Conservation (phyloP, 2,797 vertebrate species). For the Aotus griseimembra region DNA sequence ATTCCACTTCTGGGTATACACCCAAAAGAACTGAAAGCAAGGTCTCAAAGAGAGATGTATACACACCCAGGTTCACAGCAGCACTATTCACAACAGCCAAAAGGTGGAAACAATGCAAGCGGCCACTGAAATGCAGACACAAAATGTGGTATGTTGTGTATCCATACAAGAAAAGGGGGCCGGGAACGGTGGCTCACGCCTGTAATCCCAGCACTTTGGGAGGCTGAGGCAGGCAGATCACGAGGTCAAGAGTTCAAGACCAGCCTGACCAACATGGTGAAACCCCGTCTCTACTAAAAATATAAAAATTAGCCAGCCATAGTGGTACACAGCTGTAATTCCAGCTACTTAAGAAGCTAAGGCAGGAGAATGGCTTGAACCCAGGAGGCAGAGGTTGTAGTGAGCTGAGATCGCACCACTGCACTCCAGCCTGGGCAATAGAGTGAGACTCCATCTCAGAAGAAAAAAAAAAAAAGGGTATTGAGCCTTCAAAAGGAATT, state of each 20-base stretch:
- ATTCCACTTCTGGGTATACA: background rate
- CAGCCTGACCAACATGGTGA: too few species aligned
- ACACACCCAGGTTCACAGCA: background rate
- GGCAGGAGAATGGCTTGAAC: background rate
- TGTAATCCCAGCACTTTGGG: too few species aligned
- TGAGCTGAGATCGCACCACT: background rate
- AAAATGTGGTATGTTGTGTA: background rate
- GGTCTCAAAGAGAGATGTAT: background rate
- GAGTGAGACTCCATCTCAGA: background rate
- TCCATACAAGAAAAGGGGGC: background rate
- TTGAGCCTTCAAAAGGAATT: background rate
- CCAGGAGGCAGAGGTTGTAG: background rate
- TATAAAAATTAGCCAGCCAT: too few species aligned
- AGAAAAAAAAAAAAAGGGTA: background rate
- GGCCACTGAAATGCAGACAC: background rate
- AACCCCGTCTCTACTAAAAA: too few species aligned
- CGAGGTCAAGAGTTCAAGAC: too few species aligned
- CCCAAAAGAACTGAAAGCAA: background rate
- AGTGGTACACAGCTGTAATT: too few species aligned
- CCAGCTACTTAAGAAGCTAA: too few species aligned
- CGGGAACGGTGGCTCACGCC: background rate
- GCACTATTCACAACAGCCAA: background rate
- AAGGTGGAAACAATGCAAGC: background rate
- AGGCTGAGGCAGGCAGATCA: too few species aligned
- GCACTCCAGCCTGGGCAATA: background rate